Evolutionary conservation across 2,113 vertebrate species (phyloP).

Genomic region (Ammodytes marinus): DNA sequence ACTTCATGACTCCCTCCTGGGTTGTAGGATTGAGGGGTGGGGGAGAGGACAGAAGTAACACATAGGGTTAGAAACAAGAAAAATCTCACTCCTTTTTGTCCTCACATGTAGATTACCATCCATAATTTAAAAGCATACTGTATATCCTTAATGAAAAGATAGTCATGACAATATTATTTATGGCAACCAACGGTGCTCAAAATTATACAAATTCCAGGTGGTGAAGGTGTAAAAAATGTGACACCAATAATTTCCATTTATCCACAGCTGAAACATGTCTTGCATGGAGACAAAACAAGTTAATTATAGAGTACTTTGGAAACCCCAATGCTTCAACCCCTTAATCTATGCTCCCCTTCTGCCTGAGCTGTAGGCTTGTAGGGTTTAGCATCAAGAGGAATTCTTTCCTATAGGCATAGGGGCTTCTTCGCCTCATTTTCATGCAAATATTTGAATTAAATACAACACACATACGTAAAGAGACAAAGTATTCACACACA

Average conservation of each 20-base stretch:
- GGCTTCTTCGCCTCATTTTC: background rate
- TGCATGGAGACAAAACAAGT: background rate
- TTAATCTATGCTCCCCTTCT: constrained; percentile 9
- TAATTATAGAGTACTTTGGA: constrained; percentile 39
- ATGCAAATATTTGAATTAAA: background rate
- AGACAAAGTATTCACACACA: background rate
- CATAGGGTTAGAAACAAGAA: background rate
- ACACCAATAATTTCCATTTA: constrained; percentile 11
- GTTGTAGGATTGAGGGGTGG: background rate
- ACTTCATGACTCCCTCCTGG: constrained; percentile 4
- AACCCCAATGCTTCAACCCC: constrained; percentile 9
- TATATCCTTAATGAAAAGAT: background rate
- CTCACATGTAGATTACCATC: background rate
- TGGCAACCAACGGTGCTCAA: background rate
- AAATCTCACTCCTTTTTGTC: background rate
- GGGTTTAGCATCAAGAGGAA: constrained; percentile 1
- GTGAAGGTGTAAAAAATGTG: background rate
- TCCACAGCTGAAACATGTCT: background rate
- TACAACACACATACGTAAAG: background rate
- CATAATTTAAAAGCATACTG: background rate
- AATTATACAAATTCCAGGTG: background rate
- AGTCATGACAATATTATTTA: background rate
- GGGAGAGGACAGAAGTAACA: background rate
- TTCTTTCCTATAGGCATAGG: background rate
- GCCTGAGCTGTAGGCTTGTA: constrained; percentile 36